Evolutionary conservation across 2,888 invertebrate genomes (phyloP), one percentile per base, ranked within the genome.

Genomic region (Xestia rhomboidea): DNA sequence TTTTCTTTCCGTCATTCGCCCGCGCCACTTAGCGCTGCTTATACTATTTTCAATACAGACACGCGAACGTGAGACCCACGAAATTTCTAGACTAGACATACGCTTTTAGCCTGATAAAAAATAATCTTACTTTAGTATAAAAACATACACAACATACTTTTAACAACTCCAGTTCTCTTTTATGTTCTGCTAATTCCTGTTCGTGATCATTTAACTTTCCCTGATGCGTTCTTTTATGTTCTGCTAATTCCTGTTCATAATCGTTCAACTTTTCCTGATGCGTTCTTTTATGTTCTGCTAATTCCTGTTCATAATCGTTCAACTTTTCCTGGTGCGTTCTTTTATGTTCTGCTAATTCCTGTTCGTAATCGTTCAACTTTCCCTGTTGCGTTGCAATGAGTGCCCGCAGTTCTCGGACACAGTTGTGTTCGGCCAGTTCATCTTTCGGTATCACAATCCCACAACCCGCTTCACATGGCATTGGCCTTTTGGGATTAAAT

Each of bases 401-500:
- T 13, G 98, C 97, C 57, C 99, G 97, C 44, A 99, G 95, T 93
- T 99, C 99, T 79, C 98, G 97, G 27, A 99, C 98, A 94, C 99
- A 99, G 93, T 99, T 99, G 94, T 99, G 99, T 89, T 99, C 98
- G 92, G 98, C 98, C 0, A 99, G 94, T 95, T 99, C 99, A 95
- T 99, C 99, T 96, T 99, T 99, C 21, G 99, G 99, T 91, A 99
- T 98, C 74, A 99, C 98, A 68, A 99, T 97, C 38, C 99, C 99
- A 92, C 99, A 99, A 34, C 99, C 99, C 87, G 98, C 98, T 91
- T 99, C 99, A 94, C 99, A 99, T 60, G 98, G 98, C 91, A 99
- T 97, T 27, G 99, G 99, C 91, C 99, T 97, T 95, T 99, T 99
- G 0, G 99, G 99, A 95, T 99, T 99, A 93, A 90, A 96, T 93